Evolutionary conservation across 2,888 invertebrate species (phyloP), one percentile per base, ranked within the genome.

Genomic region (Eretmocerus hayati): DNA sequence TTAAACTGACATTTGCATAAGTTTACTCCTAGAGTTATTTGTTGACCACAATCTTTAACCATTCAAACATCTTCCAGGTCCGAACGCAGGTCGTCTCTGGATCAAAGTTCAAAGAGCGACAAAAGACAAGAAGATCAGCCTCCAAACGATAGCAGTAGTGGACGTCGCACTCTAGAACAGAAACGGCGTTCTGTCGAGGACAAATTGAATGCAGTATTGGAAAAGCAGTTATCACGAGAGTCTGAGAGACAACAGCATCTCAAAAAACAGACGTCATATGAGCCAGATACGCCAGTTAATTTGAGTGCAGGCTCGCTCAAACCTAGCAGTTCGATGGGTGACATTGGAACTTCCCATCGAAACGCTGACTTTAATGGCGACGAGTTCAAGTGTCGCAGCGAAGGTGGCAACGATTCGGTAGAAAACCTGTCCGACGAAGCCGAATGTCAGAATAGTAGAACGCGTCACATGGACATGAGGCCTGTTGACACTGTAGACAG

Each of bases 141-240:
- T 13, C 26, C 55, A 41, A 33, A 50, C 15, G 48, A 8, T 13
- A 23, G 22, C 19, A 6, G 19, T 2, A 18, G 19, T 4, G 58
- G 45, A 33, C 56, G 52, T 0, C 63, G 61, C 35, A 69, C 61
- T 41, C 55, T 71, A n/a, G 67, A 70, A 16, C 64, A 67, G 11
- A 71, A 69, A 41, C 65, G 69, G 8, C 66, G 63, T 46, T 68
- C 67, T 3, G 68, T 71, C 0, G 71, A 71, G 53, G 67, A 69
- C 2, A 70, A 70, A 42, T 51, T 71, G 2, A 71, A 69, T 21
- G 69, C 70, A 2, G 66, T 71, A 13, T 56, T 71, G 8, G 71
- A 69, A 40, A 69, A 65, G 46, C 66, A 67, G 42, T 60, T 71
- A 18, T 64, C 64, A 0, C 66, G 65, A 56, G 69, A 54, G 2